phyloP scores from a whole-genome alignment of 2,888 invertebrate species.

The Oligia latruncula region DNA sequence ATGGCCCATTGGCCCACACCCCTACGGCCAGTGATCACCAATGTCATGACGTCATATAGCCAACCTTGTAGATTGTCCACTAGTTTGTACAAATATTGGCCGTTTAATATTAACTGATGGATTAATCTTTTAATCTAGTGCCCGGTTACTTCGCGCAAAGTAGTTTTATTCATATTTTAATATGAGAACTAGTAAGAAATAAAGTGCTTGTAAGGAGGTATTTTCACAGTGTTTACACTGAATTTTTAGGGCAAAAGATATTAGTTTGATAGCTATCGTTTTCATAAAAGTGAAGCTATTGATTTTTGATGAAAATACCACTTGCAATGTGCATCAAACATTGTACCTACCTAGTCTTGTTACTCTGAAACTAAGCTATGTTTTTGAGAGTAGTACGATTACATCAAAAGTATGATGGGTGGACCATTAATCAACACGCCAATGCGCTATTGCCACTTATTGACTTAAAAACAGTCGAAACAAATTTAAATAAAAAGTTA shows the following conservation, averaged over 20 bases:
- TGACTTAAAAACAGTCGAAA: not conserved
- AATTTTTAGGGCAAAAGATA: not conserved
- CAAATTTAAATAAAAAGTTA: not conserved
- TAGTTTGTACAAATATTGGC: slow-evolving; percentile 44
- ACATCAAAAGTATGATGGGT: not conserved
- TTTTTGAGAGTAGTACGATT: not conserved
- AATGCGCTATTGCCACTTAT: not conserved
- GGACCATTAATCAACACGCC: too few relatives aligned
- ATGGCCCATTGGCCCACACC: slow-evolving; percentile 61
- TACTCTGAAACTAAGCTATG: not conserved
- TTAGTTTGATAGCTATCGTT: not conserved
- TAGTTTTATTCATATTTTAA: slow-evolving; percentile 23
- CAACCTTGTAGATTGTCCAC: slow-evolving; percentile 45
- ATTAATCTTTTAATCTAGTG: slow-evolving; percentile 44
- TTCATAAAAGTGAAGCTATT: not conserved
- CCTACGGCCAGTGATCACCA: slow-evolving; percentile 54
- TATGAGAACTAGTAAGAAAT: not conserved
- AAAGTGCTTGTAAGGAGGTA: not conserved
- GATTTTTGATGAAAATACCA: not conserved
- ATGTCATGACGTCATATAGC: slow-evolving; percentile 59
- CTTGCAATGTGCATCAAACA: not conserved
- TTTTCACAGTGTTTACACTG: not conserved
- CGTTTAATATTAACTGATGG: slow-evolving; percentile 40
- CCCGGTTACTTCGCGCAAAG: slow-evolving; percentile 19
- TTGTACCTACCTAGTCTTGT: not conserved